A percentile compares a stretch with the other conserved stretches of the same genome.
phyloP scores from a whole-genome alignment of 2,113 vertebrate genomes.

The Sander lucioperca region DNA sequence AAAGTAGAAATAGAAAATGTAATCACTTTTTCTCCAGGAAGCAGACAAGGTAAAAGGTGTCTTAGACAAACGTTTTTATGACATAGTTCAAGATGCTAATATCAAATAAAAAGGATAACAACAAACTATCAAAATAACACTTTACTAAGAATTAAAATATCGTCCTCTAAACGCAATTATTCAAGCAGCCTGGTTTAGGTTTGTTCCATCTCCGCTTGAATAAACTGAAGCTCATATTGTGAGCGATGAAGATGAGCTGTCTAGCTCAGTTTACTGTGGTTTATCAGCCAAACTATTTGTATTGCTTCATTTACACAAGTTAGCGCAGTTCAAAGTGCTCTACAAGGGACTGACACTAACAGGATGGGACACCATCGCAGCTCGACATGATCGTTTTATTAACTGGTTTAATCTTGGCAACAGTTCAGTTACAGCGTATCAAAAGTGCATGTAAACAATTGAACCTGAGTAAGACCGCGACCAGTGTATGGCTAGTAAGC shows the following conservation, averaged over 20 bases:
- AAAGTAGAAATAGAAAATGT: background rate
- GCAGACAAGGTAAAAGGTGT: background rate
- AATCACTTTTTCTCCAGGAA: background rate
- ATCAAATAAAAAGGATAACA: background rate
- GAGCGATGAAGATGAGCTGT: background rate
- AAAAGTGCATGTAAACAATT: slow-evolving; percentile 7
- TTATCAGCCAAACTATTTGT: background rate
- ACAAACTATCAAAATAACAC: background rate
- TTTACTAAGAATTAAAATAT: background rate
- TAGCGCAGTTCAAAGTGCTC: background rate
- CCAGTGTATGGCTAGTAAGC: background rate
- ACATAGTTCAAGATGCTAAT: background rate
- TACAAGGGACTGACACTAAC: background rate
- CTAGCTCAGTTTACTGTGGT: background rate
- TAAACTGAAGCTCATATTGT: background rate
- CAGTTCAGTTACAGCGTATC: background rate
- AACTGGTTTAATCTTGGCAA: background rate
- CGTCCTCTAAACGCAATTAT: background rate
- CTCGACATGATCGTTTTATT: background rate
- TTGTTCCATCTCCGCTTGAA: background rate
- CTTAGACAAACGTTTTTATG: background rate
- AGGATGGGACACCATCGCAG: background rate
- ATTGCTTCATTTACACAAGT: background rate
- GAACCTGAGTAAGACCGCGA: background rate
- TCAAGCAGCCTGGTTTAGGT: background rate